A percentile compares a stretch with the other conserved stretches of the same genome.
phyloP scores from a whole-genome alignment of 1,140 invertebrate genomes.

The Hyphantria cunea region DNA sequence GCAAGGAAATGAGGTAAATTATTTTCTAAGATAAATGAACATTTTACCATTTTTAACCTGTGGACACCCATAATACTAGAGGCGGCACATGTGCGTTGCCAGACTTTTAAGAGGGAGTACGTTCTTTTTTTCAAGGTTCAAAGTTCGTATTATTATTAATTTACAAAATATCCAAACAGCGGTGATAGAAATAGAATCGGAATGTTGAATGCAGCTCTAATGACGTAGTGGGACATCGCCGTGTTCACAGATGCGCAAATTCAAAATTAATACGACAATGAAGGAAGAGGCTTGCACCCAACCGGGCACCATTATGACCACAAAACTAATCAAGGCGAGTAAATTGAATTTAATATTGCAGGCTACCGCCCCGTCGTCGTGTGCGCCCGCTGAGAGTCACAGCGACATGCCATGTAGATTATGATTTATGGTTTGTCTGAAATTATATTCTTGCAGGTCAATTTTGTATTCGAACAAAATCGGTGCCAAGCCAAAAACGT shows the following conservation, averaged over 20 bases:
- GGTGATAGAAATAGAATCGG: constrained; percentile 1
- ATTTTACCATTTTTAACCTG: too few species aligned
- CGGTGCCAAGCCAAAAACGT: too few species aligned
- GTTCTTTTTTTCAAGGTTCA: too few species aligned
- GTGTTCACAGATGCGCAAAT: constrained; percentile 13
- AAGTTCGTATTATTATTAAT: too few species aligned
- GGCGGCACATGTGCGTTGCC: neutral
- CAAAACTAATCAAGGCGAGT: constrained; percentile 64
- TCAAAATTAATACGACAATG: constrained; percentile 35
- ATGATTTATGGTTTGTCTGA: constrained; percentile 27
- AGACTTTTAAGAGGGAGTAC: too few species aligned
- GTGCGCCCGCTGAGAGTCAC: constrained; percentile 5
- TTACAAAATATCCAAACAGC: neutral
- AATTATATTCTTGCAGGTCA: constrained; percentile 21
- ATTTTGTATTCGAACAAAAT: constrained; percentile 16
- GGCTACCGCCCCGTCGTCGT: constrained; percentile 34
- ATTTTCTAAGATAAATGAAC: too few species aligned
- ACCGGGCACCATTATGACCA: constrained; percentile 47
- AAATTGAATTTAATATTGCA: constrained; percentile 72
- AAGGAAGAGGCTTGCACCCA: constrained; percentile 25
- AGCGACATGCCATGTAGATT: constrained; percentile 27
- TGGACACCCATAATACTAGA: too few species aligned
- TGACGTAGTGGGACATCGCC: constrained; percentile 1
- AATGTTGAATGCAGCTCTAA: constrained; percentile 10
- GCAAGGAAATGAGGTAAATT: too few species aligned